Percentiles rank a stretch among this genome's conserved stretches.
These are phyloP conservation scores for Periophthalmodon schlosseri DNA, from an alignment of 2,113 vertebrate species.

Conservation along the genomic window DNA sequence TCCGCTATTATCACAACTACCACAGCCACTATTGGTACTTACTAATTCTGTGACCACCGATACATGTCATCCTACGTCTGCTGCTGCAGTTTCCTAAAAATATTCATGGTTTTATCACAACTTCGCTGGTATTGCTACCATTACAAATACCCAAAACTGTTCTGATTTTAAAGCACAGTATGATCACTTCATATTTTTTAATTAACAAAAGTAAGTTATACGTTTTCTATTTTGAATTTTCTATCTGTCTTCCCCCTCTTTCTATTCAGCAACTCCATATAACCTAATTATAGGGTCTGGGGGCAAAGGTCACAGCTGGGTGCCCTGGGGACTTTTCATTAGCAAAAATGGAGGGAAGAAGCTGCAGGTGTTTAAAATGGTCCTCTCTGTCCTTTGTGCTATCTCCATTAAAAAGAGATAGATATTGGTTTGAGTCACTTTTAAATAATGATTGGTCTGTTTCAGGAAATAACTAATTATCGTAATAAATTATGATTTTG, in stretches of 20 bases:
- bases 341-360: constrained; percentile 60
- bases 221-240: not conserved
- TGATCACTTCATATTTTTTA: not conserved
- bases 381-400: constrained; percentile 26
- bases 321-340: constrained; percentile 60
- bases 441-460: not conserved
- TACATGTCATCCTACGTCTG: too few species aligned
- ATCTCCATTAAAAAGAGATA: not conserved
- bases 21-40: not conserved
- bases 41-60: not conserved
- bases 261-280: constrained; percentile 49
- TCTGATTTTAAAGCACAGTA: not conserved
- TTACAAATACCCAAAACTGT: not conserved
- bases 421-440: not conserved
- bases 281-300: constrained; percentile 64
- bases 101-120: too few species aligned
- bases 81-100: too few species aligned
- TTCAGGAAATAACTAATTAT: not conserved
- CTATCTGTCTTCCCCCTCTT: constrained; percentile 19
- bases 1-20: not conserved
- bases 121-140: not conserved
- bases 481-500: not conserved
- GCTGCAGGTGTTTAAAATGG: constrained; percentile 55
- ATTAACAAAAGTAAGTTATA: not conserved
- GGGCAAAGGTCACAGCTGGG: constrained; percentile 73